A percentile compares a stretch with the other conserved stretches of the same genome.
Conservation (phyloP, 2,888 invertebrate genomes). For the Glaucopsyche alexis region DNA sequence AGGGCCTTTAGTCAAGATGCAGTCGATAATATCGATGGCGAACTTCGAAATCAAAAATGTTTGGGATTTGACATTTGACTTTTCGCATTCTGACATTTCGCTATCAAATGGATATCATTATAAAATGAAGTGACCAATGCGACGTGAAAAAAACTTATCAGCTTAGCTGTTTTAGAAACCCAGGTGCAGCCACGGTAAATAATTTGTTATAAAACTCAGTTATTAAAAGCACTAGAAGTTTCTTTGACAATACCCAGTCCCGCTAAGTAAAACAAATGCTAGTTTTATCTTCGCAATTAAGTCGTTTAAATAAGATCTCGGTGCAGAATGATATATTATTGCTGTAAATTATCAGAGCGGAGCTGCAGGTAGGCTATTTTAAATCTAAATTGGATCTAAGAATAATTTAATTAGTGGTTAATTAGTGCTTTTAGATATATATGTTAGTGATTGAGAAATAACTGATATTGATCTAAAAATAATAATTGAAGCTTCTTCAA, state of each 20-base stretch:
- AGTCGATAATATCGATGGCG: no score
- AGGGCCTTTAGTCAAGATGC: no score
- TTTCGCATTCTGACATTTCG: no score
- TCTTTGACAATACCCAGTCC: constrained; percentile 23
- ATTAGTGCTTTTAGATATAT: neutral
- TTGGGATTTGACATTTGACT: no score
- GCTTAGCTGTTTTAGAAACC: neutral
- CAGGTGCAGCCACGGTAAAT: neutral
- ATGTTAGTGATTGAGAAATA: neutral
- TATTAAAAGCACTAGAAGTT: constrained; percentile 3
- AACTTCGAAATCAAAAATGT: no score
- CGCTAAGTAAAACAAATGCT: constrained; percentile 28
- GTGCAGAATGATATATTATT: constrained; percentile 25
- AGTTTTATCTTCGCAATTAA: constrained; percentile 25
- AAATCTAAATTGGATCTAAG: constrained; percentile 21
- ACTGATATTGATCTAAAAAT: no score
- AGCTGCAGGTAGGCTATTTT: constrained; percentile 27
- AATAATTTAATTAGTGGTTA: constrained; percentile 6
- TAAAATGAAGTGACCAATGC: no score
- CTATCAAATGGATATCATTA: no score
- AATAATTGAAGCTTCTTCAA: no score
- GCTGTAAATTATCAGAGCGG: constrained; percentile 24
- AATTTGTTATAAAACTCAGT: neutral
- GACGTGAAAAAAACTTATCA: neutral
- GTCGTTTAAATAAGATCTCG: constrained; percentile 27